Evolutionary conservation across 2,797 vertebrate species (phyloP), one percentile per base, ranked within the genome.

Genomic region (Macrochelys suwanniensis): DNA sequence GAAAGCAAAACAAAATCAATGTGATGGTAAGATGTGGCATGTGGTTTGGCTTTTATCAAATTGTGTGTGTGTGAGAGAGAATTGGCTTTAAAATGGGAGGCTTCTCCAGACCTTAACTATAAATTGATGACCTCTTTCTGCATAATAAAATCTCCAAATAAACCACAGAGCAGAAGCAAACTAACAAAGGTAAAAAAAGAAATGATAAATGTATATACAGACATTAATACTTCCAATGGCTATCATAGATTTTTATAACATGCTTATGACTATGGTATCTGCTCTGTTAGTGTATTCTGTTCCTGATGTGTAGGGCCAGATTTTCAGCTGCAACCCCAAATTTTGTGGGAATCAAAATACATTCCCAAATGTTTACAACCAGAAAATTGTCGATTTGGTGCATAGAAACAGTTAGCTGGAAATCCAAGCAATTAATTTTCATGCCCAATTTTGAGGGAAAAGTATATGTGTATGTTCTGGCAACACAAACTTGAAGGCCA

Each of bases 321-420:
- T 65, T 88, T 95, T 81, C 79, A 83, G 19, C 84, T 91, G 11
- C 92, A 80, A 80, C 87, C 19, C 13, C 1, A 4, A 7, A 2
- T 74, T 92, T 92, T 90, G 31, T 61, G 89, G 56, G 12, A 79
- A 25, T 71, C n/a, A 91, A 80, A 96, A 82, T 74, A 15, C 59
- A 74, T 33, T 82, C 11, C 89, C 1, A 5, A 10, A 2, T 71
- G 37, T 5, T 61, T 84, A 13, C 33, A 10, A 79, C 13, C 84
- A 54, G 74, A n/a, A 45, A 53, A 17, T 80, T 88, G n/a, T 78
- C 54, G 33, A 91, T 68, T 1, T 56, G 28, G 11, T 11, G 95
- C 13, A 54, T 51, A 16, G 37, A 74, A 80, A 57, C 0, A 81
- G 61, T 4, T 61, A 71, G 19, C 71, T 74, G 45, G 57, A 92